Percentiles rank a stretch among this genome's conserved stretches.
Evolutionary conservation across 2,888 invertebrate genomes (phyloP).

Genomic region (Zhuqinia jingwanae): DNA sequence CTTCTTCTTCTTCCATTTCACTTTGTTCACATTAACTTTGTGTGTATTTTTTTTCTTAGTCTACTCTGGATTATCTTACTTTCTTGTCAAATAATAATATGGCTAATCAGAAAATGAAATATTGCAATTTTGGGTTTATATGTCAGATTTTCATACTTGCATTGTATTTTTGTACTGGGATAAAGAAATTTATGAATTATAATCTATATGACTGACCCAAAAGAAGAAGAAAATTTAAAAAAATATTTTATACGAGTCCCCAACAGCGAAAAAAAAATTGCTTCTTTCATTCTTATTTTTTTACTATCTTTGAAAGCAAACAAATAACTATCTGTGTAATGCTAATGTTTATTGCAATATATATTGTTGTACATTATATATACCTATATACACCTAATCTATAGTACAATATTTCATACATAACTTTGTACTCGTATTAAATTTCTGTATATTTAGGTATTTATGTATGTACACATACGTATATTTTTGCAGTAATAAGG

Average conservation of each 20-base stretch:
- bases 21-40: not conserved
- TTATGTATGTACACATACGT: too few relatives aligned
- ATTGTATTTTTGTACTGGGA: not conserved
- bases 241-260: too few relatives aligned
- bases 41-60: not conserved
- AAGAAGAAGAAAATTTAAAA: too few relatives aligned
- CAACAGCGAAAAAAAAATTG: slow-evolving; percentile 61
- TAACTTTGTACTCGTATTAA: too few relatives aligned
- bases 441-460: not conserved
- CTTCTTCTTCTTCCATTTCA: not conserved
- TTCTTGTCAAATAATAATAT: slow-evolving; percentile 61
- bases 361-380: not conserved
- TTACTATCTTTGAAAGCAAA: slow-evolving; percentile 37
- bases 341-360: not conserved
- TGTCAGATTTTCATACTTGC: slow-evolving; percentile 26
- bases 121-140: slow-evolving; percentile 51
- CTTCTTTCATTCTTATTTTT: slow-evolving; percentile 3
- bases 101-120: slow-evolving; percentile 63
- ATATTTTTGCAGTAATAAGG: slow-evolving; percentile 55
- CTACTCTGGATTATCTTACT: slow-evolving; percentile 57
- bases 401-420: too few relatives aligned
- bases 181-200: slow-evolving; percentile 29
- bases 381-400: too few relatives aligned
- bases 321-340: not conserved
- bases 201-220: slow-evolving; percentile 3